Evolutionary conservation across 92 coral and sea anemone genomes (phyloP), one percentile per base, ranked within the genome.

Genomic region (Siderastrea radians): DNA sequence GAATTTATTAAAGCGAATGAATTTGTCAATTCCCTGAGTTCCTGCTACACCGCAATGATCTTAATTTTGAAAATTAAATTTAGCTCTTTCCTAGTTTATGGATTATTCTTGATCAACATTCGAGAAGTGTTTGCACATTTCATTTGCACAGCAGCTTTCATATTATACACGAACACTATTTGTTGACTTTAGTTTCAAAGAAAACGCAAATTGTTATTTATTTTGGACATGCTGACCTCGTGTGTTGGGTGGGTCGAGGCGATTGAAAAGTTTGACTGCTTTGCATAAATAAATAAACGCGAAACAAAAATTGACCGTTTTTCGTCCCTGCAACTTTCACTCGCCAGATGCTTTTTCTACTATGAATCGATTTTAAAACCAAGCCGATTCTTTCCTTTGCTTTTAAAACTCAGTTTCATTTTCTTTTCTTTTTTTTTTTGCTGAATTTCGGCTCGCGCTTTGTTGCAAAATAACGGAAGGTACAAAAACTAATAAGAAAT

Each of bases 121-220:
- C 52, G 64, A 68, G 85, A 61, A 78, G 62, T 86, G 78, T 78
- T 69, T 86, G 77, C 59, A 16, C 4, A 45, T 72, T 70, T 71
- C 78, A 77, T 86, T 86, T 69, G 53, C 55, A 83, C 83, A 86
- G 90, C 79, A 78, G 84, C 78, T 49, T 67, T 79, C 84, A 68
- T 77, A 67, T 65, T 84, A 78, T 78, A 78, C 85, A 58, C 48
- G 79, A 69, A 77, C 90, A 67, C 77, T 60, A 49, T 75, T 86
- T 92, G 89, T 93, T 95, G 84, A 90, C 91, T 84, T 82, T 67
- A 93, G 84, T 89, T 86, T 89, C 77, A 90, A 85, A 93, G 90
- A 84, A 80, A 86, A 66, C 88, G 87, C 93, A 95, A 95, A 95
- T 93, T 95, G 84, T 76, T 90, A 91, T 95, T 91, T 93, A 83